Evolutionary conservation across 2,888 invertebrate genomes (phyloP).

Genomic region (Idaea dimidiata): DNA sequence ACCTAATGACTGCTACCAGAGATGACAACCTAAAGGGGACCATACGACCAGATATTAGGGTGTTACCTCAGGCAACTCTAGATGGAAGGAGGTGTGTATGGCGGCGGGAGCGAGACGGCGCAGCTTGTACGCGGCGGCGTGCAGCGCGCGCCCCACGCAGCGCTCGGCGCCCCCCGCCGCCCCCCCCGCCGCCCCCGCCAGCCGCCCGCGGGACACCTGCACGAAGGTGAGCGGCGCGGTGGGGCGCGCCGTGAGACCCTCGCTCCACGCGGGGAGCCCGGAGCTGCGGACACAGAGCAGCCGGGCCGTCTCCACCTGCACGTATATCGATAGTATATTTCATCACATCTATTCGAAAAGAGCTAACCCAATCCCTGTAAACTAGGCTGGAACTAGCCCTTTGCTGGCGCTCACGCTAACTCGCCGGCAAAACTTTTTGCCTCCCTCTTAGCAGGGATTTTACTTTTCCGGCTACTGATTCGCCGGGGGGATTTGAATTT

Average conservation of each 20-base stretch:
- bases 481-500: too few relatives aligned
- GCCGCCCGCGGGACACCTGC: slow-evolving; percentile 74
- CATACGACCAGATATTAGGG: too few relatives aligned
- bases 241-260: not conserved
- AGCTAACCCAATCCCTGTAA: too few relatives aligned
- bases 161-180: slow-evolving; percentile 47
- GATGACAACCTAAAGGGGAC: too few relatives aligned
- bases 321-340: not conserved
- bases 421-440: too few relatives aligned
- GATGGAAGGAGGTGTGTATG: slow-evolving; percentile 89
- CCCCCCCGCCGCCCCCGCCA: slow-evolving; percentile 33
- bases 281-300: slow-evolving; percentile 41
- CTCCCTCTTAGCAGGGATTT: too few relatives aligned
- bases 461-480: too few relatives aligned
- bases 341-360: too few relatives aligned
- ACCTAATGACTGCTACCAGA: too few relatives aligned
- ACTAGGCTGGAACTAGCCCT: too few relatives aligned
- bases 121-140: slow-evolving; percentile 93
- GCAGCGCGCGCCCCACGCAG: slow-evolving; percentile 75
- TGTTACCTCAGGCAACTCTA: slow-evolving; percentile 92
- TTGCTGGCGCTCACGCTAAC: too few relatives aligned
- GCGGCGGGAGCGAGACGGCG: slow-evolving; percentile 93
- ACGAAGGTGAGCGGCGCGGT: slow-evolving; percentile 60
- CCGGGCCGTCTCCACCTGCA: slow-evolving; percentile 67
- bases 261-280: slow-evolving; percentile 29